Percentiles rank a stretch among this genome's conserved stretches.
These are phyloP conservation scores for Coptodon rendalli DNA, from an alignment of 2,113 vertebrate species.

Conservation along the genomic window DNA sequence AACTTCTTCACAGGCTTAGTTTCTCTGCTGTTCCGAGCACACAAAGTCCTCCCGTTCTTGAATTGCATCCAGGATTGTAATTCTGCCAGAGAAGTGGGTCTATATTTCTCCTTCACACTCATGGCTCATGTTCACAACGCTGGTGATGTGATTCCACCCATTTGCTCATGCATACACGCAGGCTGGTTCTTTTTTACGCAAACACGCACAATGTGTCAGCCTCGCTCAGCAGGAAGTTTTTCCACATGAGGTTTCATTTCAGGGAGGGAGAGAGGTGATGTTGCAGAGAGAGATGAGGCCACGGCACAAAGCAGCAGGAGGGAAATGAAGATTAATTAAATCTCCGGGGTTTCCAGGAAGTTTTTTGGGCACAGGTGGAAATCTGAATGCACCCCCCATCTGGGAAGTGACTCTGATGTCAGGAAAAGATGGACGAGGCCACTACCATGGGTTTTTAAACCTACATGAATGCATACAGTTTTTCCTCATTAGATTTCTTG, in stretches of 20 bases:
- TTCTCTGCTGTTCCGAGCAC: not conserved
- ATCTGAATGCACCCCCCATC: not conserved
- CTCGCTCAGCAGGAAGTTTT: slow-evolving; percentile 10
- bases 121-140: not conserved
- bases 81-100: not conserved
- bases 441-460: not conserved
- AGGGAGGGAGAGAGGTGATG: slow-evolving; percentile 2
- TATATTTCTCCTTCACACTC: slow-evolving; percentile 13
- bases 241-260: slow-evolving; percentile 13
- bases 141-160: not conserved
- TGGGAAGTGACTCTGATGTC: not conserved
- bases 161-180: not conserved
- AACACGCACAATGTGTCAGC: not conserved
- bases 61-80: not conserved
- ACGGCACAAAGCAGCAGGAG: slow-evolving; percentile 21
- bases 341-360: slow-evolving; percentile 26
- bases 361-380: not conserved
- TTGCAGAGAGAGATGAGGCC: not conserved
- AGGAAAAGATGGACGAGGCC: slow-evolving; percentile 14
- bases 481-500: not conserved
- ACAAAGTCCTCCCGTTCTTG: not conserved
- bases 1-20: not conserved
- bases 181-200: slow-evolving; percentile 5
- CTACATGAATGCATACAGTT: not conserved
- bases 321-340: slow-evolving; percentile 56